A percentile compares a stretch with the other conserved stretches of the same genome.
Evolutionary conservation across 2,113 vertebrate species (phyloP).

Genomic region (Haemorhous mexicanus): DNA sequence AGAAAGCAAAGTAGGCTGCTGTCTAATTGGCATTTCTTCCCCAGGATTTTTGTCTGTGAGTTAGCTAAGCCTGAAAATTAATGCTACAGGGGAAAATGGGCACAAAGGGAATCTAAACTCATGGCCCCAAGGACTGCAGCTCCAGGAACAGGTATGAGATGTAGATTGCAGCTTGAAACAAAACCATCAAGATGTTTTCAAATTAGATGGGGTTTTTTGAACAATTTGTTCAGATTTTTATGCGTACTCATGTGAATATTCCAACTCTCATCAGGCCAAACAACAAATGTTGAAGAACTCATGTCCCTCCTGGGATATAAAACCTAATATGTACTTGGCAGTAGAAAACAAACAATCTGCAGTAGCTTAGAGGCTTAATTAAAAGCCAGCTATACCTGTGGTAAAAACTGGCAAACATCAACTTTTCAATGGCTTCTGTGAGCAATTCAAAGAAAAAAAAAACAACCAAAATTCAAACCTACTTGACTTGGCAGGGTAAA

Average conservation of each 20-base stretch:
- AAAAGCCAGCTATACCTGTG: slow-evolving; percentile 40
- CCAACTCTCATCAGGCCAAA: background rate
- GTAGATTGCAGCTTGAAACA: background rate
- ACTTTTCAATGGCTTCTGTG: slow-evolving; percentile 8
- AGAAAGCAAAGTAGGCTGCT: background rate
- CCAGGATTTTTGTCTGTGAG: background rate
- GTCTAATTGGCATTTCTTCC: background rate
- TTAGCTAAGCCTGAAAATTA: background rate
- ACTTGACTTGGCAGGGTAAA: background rate
- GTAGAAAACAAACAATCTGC: slow-evolving; percentile 26
- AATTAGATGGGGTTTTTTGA: background rate
- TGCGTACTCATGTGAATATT: background rate
- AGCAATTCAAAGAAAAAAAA: background rate
- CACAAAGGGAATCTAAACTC: background rate
- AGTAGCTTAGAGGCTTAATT: slow-evolving; percentile 52
- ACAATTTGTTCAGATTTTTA: background rate
- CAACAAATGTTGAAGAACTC: slow-evolving; percentile 1
- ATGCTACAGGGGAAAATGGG: background rate
- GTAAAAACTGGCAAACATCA: background rate
- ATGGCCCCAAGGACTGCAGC: background rate
- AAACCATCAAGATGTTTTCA: background rate
- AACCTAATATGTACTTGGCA: slow-evolving; percentile 25
- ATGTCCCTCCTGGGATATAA: background rate
- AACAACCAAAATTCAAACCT: background rate
- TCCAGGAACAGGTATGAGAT: background rate